phyloP scores from a whole-genome alignment of 2,113 vertebrate species.

The Circaetus cinerascens region DNA sequence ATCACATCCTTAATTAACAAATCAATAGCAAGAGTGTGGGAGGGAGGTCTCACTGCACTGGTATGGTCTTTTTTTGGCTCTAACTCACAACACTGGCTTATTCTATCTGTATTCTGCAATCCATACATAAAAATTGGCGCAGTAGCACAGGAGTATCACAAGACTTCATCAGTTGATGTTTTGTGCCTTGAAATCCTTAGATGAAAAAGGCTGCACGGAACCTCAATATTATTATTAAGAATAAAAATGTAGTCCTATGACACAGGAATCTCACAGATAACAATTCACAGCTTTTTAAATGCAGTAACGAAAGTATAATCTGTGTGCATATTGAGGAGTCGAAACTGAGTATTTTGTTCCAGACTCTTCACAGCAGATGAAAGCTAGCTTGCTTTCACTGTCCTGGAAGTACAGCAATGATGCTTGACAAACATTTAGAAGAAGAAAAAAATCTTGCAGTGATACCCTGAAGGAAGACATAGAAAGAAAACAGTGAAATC shows the following conservation, averaged over 20 bases:
- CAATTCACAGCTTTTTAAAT: neutral
- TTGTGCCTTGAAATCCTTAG: neutral
- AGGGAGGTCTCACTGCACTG: neutral
- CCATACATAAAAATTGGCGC: rapidly evolving
- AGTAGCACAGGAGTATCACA: neutral
- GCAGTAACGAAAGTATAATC: neutral
- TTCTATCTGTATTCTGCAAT: neutral
- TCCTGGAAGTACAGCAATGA: neutral
- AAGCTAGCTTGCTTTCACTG: neutral
- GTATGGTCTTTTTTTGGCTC: neutral
- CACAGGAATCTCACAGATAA: neutral
- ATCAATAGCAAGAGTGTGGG: neutral
- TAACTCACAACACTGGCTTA: neutral
- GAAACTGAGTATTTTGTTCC: neutral
- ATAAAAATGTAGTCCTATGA: neutral
- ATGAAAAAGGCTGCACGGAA: neutral
- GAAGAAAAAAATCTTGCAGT: neutral
- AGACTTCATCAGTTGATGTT: neutral
- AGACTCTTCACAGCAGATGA: neutral
- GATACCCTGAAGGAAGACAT: too few species aligned
- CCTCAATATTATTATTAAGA: neutral
- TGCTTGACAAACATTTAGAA: neutral
- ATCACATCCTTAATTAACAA: neutral
- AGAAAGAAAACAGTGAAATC: too few species aligned
- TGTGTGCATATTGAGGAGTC: neutral